These are phyloP conservation scores for Zosterops lateralis DNA, from an alignment of 2,113 vertebrate genomes.

Conservation along the genomic window DNA sequence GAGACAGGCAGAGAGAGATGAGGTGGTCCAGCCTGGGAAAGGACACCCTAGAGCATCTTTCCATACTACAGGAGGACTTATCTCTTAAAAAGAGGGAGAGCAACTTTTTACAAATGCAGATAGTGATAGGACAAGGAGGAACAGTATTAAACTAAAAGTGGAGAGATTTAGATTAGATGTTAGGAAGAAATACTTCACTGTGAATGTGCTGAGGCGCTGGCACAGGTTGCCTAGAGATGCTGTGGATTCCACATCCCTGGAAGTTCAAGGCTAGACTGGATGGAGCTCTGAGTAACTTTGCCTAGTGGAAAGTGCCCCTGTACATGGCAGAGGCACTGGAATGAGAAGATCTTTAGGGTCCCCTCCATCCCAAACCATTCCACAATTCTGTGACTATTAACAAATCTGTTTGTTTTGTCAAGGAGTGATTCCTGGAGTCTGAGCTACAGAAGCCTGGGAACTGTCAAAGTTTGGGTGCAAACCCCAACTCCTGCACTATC, in stretches of 20 bases:
- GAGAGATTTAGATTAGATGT: not conserved
- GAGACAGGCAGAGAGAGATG: not conserved
- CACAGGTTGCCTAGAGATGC: not conserved
- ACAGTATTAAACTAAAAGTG: not conserved
- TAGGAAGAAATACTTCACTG: not conserved
- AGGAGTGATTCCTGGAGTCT: not conserved
- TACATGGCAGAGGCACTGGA: accelerated
- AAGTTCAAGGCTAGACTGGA: not conserved
- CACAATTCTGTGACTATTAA: not conserved
- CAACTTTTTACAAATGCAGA: not conserved
- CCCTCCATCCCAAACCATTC: not conserved
- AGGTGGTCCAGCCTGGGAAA: not conserved
- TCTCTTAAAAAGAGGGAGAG: not conserved
- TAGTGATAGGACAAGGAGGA: not conserved
- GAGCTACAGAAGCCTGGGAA: not conserved
- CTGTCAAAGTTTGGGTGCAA: not conserved
- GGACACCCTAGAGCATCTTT: not conserved
- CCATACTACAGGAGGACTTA: not conserved
- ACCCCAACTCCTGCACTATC: not conserved
- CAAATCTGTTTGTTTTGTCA: not conserved
- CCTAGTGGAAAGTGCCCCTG: not conserved
- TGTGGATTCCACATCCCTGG: not conserved
- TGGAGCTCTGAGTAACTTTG: not conserved
- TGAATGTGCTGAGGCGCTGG: not conserved
- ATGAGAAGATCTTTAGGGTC: not conserved